Conservation (phyloP, 2,888 invertebrate species). For the Anagyrus pseudococci region DNA sequence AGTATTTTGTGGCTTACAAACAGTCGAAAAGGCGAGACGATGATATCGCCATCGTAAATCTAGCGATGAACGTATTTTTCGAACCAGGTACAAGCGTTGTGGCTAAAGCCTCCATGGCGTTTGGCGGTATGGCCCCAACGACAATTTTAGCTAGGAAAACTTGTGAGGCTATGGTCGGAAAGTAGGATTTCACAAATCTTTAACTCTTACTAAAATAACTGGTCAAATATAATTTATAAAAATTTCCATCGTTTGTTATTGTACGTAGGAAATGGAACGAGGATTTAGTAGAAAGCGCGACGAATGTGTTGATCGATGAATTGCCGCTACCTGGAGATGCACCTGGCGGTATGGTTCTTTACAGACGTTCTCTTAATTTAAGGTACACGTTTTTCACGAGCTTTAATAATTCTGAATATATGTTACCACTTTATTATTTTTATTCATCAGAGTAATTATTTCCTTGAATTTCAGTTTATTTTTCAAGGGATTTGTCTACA, state of each 20-base stretch:
- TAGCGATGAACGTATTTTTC: slow-evolving; percentile 77
- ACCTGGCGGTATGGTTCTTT: slow-evolving; percentile 85
- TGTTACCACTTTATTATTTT: too few species aligned
- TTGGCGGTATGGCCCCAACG: slow-evolving; percentile 91
- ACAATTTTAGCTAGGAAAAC: slow-evolving; percentile 78
- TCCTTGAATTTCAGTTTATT: slow-evolving; percentile 66
- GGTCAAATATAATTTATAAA: background rate
- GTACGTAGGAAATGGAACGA: slow-evolving; percentile 69
- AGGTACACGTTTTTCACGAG: slow-evolving; percentile 57
- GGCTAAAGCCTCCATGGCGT: slow-evolving; percentile 74
- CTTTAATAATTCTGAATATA: too few species aligned
- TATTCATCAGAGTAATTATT: too few species aligned
- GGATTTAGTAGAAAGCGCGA: slow-evolving; percentile 68
- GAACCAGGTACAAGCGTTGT: slow-evolving; percentile 65
- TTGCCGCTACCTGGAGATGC: slow-evolving; percentile 76
- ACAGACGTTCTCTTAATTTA: slow-evolving; percentile 77
- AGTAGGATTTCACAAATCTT: slow-evolving; percentile 48
- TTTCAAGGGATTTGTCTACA: slow-evolving; percentile 72
- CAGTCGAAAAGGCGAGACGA: slow-evolving; percentile 92
- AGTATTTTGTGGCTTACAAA: slow-evolving; percentile 85
- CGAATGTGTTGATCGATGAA: slow-evolving; percentile 73
- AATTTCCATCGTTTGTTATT: background rate
- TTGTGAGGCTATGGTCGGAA: slow-evolving; percentile 66
- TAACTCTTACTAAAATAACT: too few species aligned
- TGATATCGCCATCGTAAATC: slow-evolving; percentile 95